These are phyloP conservation scores for Solenodon paradoxus DNA, from an alignment of 2,113 vertebrate species.

Conservation along the genomic window DNA sequence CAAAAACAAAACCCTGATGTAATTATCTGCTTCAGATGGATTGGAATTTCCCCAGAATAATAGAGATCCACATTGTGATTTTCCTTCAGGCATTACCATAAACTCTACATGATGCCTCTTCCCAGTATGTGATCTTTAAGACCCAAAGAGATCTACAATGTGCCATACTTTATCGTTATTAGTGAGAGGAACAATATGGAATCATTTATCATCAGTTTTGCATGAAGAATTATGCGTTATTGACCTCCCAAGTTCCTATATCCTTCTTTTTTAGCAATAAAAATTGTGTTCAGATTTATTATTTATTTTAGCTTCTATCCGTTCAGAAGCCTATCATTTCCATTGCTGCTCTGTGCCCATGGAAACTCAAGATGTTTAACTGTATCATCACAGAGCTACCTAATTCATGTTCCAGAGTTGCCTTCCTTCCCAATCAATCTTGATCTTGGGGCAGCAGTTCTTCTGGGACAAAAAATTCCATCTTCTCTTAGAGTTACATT, in stretches of 20 bases:
- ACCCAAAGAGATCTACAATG: background rate
- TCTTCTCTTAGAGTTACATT: background rate
- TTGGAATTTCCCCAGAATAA: background rate
- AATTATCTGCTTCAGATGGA: background rate
- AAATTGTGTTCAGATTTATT: background rate
- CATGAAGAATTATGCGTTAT: background rate
- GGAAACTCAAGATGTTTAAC: background rate
- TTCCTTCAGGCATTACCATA: background rate
- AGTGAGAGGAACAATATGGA: background rate
- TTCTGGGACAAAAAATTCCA: background rate
- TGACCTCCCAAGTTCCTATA: too few relatives aligned
- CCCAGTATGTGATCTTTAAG: background rate
- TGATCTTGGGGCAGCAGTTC: background rate
- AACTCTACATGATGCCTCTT: background rate
- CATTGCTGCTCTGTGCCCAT: background rate
- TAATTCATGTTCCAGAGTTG: background rate
- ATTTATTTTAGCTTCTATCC: background rate
- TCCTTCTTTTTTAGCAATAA: background rate
- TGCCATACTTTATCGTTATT: background rate
- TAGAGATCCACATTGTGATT: background rate
- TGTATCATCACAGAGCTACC: background rate
- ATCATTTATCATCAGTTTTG: background rate
- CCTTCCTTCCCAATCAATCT: background rate
- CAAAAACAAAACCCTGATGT: too few relatives aligned
- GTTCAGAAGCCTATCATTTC: background rate